Conservation (phyloP, 30 jellyfish, hydroid and myxozoan genomes). For the Euphysa ruthae region DNA sequence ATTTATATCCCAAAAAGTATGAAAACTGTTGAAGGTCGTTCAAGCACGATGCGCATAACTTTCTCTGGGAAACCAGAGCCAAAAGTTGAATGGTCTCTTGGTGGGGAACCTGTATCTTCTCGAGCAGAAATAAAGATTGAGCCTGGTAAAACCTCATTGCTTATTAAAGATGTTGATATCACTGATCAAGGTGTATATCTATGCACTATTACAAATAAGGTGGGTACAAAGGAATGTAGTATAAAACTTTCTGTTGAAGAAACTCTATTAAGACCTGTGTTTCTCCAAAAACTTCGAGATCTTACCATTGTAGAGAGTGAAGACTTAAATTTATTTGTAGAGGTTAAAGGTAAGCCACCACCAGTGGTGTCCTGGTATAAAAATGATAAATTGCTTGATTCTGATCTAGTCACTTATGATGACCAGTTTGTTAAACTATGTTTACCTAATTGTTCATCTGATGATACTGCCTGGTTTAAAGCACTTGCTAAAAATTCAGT, state of each 20-base stretch:
- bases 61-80: slow-evolving; percentile 88
- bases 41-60: slow-evolving; percentile 55
- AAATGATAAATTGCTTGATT: slow-evolving; percentile 30
- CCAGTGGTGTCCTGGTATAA: slow-evolving; percentile 76
- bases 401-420: slow-evolving; percentile 3
- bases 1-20: slow-evolving; percentile 53
- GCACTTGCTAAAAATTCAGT: slow-evolving; percentile 53
- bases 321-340: slow-evolving; percentile 35
- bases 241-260: slow-evolving; percentile 64
- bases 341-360: slow-evolving; percentile 61
- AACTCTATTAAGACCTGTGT: slow-evolving; percentile 49
- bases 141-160: slow-evolving; percentile 41
- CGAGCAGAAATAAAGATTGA: slow-evolving; percentile 44
- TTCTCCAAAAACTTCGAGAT: slow-evolving; percentile 43
- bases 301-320: slow-evolving; percentile 40
- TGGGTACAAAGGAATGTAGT: slow-evolving; percentile 56
- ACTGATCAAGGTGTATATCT: slow-evolving; percentile 57
- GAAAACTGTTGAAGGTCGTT: slow-evolving; percentile 45
- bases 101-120: slow-evolving; percentile 39
- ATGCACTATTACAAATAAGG: slow-evolving; percentile 48
- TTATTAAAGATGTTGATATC: slow-evolving; percentile 23
- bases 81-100: slow-evolving; percentile 50
- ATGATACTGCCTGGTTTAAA: slow-evolving; percentile 56
- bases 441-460: slow-evolving; percentile 12
- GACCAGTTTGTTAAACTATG: neutral